Conservation (phyloP, 2,888 invertebrate species). For the Alentia gelatinosa region DNA sequence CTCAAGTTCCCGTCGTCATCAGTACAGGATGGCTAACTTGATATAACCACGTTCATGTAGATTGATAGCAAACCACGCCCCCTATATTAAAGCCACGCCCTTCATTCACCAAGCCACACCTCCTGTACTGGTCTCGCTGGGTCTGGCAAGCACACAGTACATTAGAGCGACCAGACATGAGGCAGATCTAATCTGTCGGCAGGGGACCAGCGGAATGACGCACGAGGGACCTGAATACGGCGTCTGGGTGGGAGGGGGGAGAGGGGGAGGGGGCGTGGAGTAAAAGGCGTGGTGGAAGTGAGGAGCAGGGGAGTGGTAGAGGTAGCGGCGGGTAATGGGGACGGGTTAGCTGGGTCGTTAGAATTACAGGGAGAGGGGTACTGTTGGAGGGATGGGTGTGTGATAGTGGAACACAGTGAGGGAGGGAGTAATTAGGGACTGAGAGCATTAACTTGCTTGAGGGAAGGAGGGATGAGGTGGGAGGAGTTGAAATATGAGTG, state of each 20-base stretch:
- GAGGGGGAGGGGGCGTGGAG: background rate
- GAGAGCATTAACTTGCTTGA: too few species aligned
- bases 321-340: background rate
- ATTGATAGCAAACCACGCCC: too few species aligned
- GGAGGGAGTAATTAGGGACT: too few species aligned
- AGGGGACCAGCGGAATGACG: background rate
- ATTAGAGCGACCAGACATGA: background rate
- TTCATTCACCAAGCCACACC: background rate
- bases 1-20: too few species aligned
- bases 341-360: background rate
- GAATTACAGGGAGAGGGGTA: too few species aligned
- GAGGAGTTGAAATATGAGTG: too few species aligned
- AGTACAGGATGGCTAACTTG: too few species aligned
- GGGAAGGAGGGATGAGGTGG: too few species aligned
- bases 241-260: background rate
- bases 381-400: too few species aligned
- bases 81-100: background rate
- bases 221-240: background rate
- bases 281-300: background rate
- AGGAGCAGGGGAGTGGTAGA: background rate
- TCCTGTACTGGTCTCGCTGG: background rate
- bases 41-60: too few species aligned
- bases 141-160: background rate
- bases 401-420: too few species aligned
- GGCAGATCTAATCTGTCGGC: background rate